Evolutionary conservation across 2,797 vertebrate species (phyloP), one percentile per base, ranked within the genome.

Genomic region (Percopsis omiscomaycus): DNA sequence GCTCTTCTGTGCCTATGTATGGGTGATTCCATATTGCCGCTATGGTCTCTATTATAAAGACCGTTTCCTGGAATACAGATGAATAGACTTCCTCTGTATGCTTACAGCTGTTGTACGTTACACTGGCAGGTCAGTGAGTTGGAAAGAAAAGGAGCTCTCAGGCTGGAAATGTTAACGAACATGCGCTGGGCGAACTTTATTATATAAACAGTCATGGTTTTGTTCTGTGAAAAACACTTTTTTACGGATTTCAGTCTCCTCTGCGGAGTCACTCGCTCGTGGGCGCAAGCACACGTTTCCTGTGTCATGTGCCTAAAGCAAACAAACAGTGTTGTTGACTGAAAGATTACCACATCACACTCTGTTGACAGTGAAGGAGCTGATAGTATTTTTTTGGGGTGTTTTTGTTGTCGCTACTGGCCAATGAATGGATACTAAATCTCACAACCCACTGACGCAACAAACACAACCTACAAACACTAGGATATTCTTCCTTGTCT

Each of bases 401-500:
- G 16, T 30, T 27, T 15, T 29, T 74, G 62, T 56, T 56, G 62
- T 16, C 9, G 22, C n/a, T 45, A 16, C 47, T n/a, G 29, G 16
- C 63, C 69, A 68, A 59, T 66, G 5, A 69, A 32, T 15, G 42
- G 15, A 77, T 60, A 60, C 29, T 47, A 59, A 63, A 55, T 78
- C 46, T 15, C 4, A 10, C 15, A 37, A 51, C 71, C 47, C 50
- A 15, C 53, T 57, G 68, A 30, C 32, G n/a, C 13, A 48, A 44
- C 11, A 29, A 15, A 49, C 14, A 3, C 6, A 13, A 30, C 28
- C 10, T 30, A 30, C 10, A 4, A 32, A 30, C 48, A 22, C 29
- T 2, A 37, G 32, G 5, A 37, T 37, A 6, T 37, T 37, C 32
- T 3, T 37, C 32, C 32, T 37, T 8, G 32, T 37, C 32, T 37